A percentile compares a stretch with the other conserved stretches of the same genome.
These are phyloP conservation scores for Limnephilus lunatus DNA, from an alignment of 2,888 invertebrate species.

Conservation along the genomic window DNA sequence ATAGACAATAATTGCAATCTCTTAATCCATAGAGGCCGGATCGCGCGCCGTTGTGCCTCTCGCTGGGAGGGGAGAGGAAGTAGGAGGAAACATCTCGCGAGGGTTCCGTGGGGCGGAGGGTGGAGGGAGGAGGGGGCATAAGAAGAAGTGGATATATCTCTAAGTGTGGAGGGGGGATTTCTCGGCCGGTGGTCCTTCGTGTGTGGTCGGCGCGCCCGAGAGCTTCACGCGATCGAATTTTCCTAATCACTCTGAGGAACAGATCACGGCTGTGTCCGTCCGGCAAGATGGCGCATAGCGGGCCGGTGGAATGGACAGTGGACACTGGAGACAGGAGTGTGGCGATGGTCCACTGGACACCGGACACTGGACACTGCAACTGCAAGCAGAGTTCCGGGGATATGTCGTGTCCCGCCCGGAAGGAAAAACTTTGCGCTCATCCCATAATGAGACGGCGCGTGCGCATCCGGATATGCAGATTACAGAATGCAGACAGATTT, in stretches of 20 bases:
- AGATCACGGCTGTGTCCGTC: conserved; percentile 48
- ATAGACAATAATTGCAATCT: conserved; percentile 4
- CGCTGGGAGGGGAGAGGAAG: conserved; percentile 21
- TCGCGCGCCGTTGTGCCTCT: neutral
- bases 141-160: conserved; percentile 43
- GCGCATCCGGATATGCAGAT: neutral
- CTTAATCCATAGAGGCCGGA: conserved; percentile 7
- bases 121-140: conserved; percentile 20
- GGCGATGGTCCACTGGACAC: neutral
- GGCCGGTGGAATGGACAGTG: neutral
- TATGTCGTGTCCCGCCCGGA: neutral
- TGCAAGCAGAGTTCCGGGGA: neutral
- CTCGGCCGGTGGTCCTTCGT: conserved; percentile 71
- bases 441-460: neutral
- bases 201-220: conserved; percentile 70
- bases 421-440: neutral
- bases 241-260: conserved; percentile 64
- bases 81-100: conserved; percentile 38
- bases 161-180: conserved; percentile 39
- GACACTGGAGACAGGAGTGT: conserved; percentile 10
- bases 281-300: neutral
- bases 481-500: neutral
- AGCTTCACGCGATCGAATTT: conserved; percentile 66
- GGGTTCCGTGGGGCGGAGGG: conserved; percentile 16
- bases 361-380: neutral